Percentiles rank a stretch among this genome's conserved stretches.
Conservation (phyloP, 2,888 invertebrate species). For the Agriotes lineatus region DNA sequence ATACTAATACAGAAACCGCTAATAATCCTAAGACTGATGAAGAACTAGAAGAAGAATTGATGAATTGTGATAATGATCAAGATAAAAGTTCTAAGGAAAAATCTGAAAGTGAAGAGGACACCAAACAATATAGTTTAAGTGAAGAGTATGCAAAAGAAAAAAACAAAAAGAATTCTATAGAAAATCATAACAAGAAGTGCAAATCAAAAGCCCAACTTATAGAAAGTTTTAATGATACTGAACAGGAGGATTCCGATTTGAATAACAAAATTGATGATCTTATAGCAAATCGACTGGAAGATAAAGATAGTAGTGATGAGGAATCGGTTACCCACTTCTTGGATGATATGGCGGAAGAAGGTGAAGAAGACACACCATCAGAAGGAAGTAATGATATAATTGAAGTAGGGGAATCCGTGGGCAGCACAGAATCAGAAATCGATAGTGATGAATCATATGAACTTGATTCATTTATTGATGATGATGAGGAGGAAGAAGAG, state of each 20-base stretch:
- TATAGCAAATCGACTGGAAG: not conserved
- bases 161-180: no score
- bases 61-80: not conserved
- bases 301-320: constrained; percentile 13
- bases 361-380: constrained; percentile 62
- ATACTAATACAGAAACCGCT: not conserved
- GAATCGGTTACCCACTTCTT: constrained; percentile 47
- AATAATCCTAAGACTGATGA: not conserved
- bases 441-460: constrained; percentile 55
- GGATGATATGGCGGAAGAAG: constrained; percentile 61
- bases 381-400: constrained; percentile 62
- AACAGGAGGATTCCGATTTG: not conserved
- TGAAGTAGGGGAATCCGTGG: constrained; percentile 62
- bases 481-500: constrained; percentile 54
- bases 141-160: not conserved
- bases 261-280: not conserved
- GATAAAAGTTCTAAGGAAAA: not conserved
- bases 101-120: not conserved
- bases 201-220: no score
- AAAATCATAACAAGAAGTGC: no score
- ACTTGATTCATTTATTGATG: constrained; percentile 57
- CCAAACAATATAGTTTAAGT: not conserved
- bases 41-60: not conserved
- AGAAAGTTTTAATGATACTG: no score
- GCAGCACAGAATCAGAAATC: constrained; percentile 53